phyloP scores from a whole-genome alignment of 2,888 invertebrate genomes.

The Steromphala cineraria region DNA sequence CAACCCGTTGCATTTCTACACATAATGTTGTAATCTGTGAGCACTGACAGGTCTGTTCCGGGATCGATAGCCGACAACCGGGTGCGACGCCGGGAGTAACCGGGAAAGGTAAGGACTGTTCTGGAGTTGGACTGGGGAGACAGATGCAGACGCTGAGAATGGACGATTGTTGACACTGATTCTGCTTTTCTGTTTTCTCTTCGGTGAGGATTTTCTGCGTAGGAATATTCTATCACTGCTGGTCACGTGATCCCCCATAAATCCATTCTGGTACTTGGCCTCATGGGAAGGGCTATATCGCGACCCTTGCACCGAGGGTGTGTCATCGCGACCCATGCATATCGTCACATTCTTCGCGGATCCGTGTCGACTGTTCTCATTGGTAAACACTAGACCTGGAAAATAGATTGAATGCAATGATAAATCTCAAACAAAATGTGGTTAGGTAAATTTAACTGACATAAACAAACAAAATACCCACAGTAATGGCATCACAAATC shows the following conservation, averaged over 20 bases:
- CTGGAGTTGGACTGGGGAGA: slow-evolving; percentile 46
- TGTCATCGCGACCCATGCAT: background rate
- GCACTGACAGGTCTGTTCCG: slow-evolving; percentile 48
- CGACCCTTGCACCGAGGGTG: background rate
- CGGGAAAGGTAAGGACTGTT: slow-evolving; percentile 63
- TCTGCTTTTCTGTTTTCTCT: slow-evolving; percentile 43
- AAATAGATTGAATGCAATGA: background rate
- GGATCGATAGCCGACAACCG: slow-evolving; percentile 43
- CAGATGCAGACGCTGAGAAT: slow-evolving; percentile 63
- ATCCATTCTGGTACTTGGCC: slow-evolving; percentile 36
- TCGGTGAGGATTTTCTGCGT: slow-evolving; percentile 50
- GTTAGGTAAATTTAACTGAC: too few species aligned
- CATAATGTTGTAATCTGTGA: slow-evolving; percentile 29
- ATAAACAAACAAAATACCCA: too few species aligned
- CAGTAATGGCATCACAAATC: too few species aligned
- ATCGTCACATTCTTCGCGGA: slow-evolving; percentile 5
- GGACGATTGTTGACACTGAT: slow-evolving; percentile 68
- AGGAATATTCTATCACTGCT: slow-evolving; percentile 55
- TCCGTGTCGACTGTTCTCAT: background rate
- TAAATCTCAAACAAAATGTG: too few species aligned
- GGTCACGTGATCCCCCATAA: slow-evolving; percentile 30
- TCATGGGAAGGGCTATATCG: slow-evolving; percentile 17
- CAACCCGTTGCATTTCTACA: background rate
- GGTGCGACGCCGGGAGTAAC: slow-evolving; percentile 54
- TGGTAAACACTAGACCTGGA: slow-evolving; percentile 1